Base-by-base conservation (phyloP, 2,888 invertebrate genomes). In the Mongoloraphidia duomilia region DNA sequence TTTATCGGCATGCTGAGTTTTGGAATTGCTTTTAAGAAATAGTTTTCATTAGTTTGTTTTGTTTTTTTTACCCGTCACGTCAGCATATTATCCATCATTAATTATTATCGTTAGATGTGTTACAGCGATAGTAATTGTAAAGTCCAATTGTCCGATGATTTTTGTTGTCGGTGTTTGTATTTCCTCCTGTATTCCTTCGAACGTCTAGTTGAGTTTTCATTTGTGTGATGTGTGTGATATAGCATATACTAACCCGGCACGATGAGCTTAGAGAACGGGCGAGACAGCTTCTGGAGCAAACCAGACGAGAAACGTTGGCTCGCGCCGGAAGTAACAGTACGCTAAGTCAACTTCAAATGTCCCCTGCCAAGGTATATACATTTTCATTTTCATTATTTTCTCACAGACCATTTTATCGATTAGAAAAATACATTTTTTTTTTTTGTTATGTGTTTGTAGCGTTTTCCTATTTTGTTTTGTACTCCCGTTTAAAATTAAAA, bases 211-310 rank as follows among this genome's bases (percentile, higher is more conserved):
- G 5, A 6, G 36, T 49, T 34, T 34, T 43, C 26, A 36, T 34
- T 47, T 63, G 64, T 66, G 65, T 68, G 62, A 64, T 62, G 60
- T 65, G 64, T 62, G 60, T 55, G 62, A 61, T 64, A 65, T 70
- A 85, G 84, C 79, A 82, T 71, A 71, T 84, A 64, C 71, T 83
- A 61, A 82, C 84, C 57, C 79, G 89, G 49, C 87, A 89, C 63
- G 84, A 86, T 59, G 88, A 90, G 70, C 74, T 91, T 59, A 81
- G 86, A 65, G 87, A 89, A 72, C 72, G 85, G 69, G 90, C 90
- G 57, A 78, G 85, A 65, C 79, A 83, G 65, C 74, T 91, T 65
- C 73, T 91, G 57, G 88, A 89, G 61, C 84, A 86, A 58, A 82
- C 87, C 13, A 79, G 82, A 65, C 69, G 77, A 47, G 84, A 84